phyloP scores from a whole-genome alignment of 2,797 vertebrate genomes.

The Danio jaintianensis region DNA sequence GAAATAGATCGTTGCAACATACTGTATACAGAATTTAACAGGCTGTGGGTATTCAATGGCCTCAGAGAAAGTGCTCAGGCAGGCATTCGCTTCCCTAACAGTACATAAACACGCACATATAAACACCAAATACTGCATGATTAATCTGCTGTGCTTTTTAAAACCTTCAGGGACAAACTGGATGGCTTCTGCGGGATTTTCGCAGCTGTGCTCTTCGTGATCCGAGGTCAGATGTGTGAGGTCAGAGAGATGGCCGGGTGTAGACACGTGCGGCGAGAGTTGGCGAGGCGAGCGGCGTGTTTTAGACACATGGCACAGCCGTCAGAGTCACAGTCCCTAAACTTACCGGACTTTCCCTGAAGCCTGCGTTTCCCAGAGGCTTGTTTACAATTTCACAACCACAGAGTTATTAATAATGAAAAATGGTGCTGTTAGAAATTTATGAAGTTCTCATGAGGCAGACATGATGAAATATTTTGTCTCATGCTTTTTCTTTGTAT shows the following conservation, averaged over 20 bases:
- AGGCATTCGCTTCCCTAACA: not conserved
- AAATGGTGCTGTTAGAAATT: constrained; percentile 21
- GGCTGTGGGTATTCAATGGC: not conserved
- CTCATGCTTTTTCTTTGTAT: not conserved
- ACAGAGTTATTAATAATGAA: constrained; percentile 6
- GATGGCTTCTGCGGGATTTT: not conserved
- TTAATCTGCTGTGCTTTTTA: constrained; percentile 11
- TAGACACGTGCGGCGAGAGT: not conserved
- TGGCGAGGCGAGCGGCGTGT: not conserved
- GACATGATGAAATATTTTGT: not conserved
- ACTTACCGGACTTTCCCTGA: constrained; percentile 13
- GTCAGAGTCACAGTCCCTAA: constrained; percentile 11
- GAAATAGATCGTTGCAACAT: constrained; percentile 27
- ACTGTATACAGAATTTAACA: not conserved
- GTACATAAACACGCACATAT: not conserved
- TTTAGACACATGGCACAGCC: constrained; percentile 15
- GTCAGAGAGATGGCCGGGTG: not conserved
- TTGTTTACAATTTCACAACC: constrained; percentile 20
- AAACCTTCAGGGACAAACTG: constrained; percentile 6
- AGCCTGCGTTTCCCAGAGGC: not conserved
- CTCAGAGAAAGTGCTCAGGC: not conserved
- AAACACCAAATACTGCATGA: not conserved
- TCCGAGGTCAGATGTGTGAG: constrained; percentile 22
- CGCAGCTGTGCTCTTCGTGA: constrained; percentile 6
- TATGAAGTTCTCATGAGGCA: not conserved